Evolutionary conservation across 2,888 invertebrate species (phyloP), one percentile per base, ranked within the genome.

Genomic region (Venusia cambrica): DNA sequence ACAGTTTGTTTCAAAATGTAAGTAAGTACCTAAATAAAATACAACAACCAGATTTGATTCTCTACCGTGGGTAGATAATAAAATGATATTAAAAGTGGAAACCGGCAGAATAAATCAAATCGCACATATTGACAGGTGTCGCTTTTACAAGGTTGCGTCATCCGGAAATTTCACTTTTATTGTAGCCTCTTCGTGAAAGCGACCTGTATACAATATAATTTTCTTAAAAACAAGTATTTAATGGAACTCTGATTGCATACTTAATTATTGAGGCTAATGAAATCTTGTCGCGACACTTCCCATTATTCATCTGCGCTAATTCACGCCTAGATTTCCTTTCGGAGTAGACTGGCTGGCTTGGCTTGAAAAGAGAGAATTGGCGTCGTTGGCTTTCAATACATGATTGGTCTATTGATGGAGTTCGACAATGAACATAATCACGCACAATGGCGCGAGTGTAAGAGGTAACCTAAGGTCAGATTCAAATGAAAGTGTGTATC

Each of bases 281-380:
- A 62, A 59, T 62, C 57, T 63, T 56, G 60, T 57, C 66, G 62
- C 66, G 69, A 61, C 51, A 32, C 31, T 33, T 31, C 46, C 47
- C 46, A 50, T 54, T 50, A 56, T 57, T 47, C 42, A 35, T 58
- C 37, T 48, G 39, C 9, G 38, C 46, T 47, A 45, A 48, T 55
- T 48, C 47, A 41, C 47, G 45, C 33, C 48, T 45, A 45, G 41
- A 31, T 39, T 48, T 48, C 48, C 46, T 35, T 49, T 39, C 28
- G 22, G 36, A 27, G 18, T 28, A 41, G 45, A 43, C 43, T 45
- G 34, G 40, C 40, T 28, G 43, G 28, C 24, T 48, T 38, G 27
- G 33, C 19, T 39, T 40, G 33, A 40, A 30, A 25, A 26, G 21
- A 45, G 38, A 42, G 38, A 38, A 43, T 43, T 45, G 38, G 38